phyloP scores from a whole-genome alignment of 1,140 invertebrate genomes.

The Rhysida immarginata region DNA sequence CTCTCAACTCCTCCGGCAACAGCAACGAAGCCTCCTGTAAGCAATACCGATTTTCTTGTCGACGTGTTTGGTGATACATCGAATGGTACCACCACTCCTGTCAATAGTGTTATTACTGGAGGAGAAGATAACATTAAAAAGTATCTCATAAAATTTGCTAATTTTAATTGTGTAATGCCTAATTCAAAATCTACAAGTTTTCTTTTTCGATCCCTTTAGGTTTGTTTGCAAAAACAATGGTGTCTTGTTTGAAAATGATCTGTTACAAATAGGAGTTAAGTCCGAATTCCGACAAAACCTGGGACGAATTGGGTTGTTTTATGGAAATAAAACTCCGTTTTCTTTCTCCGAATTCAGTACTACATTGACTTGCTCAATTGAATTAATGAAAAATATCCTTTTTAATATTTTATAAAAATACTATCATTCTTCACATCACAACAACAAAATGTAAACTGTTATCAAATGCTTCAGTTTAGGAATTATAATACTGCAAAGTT shows the following conservation, averaged over 20 bases:
- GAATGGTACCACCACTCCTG: slow-evolving; percentile 10
- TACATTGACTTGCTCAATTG: slow-evolving; percentile 39
- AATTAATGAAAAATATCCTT: slow-evolving; percentile 42
- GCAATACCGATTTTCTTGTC: slow-evolving; percentile 57
- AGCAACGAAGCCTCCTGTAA: slow-evolving; percentile 27
- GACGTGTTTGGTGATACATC: slow-evolving; percentile 83
- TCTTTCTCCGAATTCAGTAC: slow-evolving; percentile 59
- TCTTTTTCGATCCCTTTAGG: slow-evolving; percentile 33
- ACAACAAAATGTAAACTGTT: not conserved
- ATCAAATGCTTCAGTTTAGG: no score
- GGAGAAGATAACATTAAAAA: slow-evolving; percentile 64
- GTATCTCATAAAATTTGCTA: slow-evolving; percentile 29
- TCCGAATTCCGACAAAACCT: slow-evolving; percentile 91
- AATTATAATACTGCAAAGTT: no score
- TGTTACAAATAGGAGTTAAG: slow-evolving; percentile 97
- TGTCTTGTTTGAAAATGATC: slow-evolving; percentile 93
- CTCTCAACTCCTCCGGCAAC: slow-evolving; percentile 61
- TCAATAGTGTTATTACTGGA: not conserved
- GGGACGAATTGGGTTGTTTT: slow-evolving; percentile 86
- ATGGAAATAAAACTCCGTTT: slow-evolving; percentile 93
- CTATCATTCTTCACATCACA: no score
- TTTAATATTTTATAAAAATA: no score
- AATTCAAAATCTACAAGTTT: not conserved
- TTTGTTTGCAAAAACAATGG: slow-evolving; percentile 97
- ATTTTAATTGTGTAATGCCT: not conserved